phyloP scores from a whole-genome alignment of 1,140 invertebrate genomes.

The Drosophila pandora region DNA sequence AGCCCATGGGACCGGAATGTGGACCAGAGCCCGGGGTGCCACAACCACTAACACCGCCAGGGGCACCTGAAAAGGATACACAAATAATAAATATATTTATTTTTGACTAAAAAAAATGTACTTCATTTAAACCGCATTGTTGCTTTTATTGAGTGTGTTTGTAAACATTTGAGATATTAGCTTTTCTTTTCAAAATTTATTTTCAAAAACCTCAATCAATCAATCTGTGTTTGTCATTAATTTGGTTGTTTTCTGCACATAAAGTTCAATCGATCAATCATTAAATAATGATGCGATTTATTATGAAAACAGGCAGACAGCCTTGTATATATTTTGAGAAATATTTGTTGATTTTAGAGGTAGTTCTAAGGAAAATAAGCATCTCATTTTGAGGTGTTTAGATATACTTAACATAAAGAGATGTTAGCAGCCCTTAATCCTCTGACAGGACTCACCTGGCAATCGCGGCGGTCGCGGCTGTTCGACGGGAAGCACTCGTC shows the following conservation, averaged over 20 bases:
- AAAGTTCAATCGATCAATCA: slow-evolving; percentile 2
- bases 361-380: background rate
- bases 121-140: background rate
- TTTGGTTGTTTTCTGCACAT: background rate
- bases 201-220: background rate
- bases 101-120: background rate
- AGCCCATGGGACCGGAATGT: slow-evolving; percentile 80
- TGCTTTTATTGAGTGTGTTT: background rate
- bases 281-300: background rate
- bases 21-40: slow-evolving; percentile 83
- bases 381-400: too few relatives aligned
- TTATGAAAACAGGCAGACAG: background rate
- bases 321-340: background rate
- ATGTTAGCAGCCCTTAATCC: background rate
- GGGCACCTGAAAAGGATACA: slow-evolving; percentile 53
- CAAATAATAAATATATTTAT: background rate
- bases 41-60: slow-evolving; percentile 75
- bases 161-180: too few relatives aligned
- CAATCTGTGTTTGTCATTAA: background rate
- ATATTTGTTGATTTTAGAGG: background rate
- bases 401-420: too few relatives aligned
- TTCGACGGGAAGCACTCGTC: slow-evolving; percentile 97
- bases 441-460: slow-evolving; percentile 75
- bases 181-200: too few relatives aligned
- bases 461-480: slow-evolving; percentile 88